Percentiles rank a stretch among this genome's conserved stretches.
phyloP scores from a whole-genome alignment of 2,797 vertebrate species.

The Chrosomus eos region DNA sequence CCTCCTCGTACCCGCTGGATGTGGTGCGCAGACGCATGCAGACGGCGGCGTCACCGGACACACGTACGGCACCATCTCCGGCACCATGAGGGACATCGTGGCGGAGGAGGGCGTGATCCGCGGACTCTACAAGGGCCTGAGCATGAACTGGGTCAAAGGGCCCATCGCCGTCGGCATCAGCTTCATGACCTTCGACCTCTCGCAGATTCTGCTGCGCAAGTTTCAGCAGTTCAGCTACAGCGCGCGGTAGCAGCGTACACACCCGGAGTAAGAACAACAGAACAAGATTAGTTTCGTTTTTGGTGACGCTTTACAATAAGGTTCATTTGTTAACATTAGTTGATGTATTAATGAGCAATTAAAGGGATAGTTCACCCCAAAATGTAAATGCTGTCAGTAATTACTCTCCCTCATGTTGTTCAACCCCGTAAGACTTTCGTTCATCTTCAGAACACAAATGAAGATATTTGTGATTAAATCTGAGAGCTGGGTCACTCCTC shows the following conservation, averaged over 20 bases:
- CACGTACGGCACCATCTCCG: constrained; percentile 78
- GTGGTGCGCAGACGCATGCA: constrained; percentile 97
- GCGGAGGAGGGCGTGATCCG: constrained; percentile 85
- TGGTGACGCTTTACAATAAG: too few species aligned
- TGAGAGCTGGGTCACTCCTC: too few species aligned
- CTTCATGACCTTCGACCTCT: constrained; percentile 94
- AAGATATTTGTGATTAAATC: too few species aligned
- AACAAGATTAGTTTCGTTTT: background rate
- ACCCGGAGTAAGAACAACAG: background rate
- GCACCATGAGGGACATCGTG: constrained; percentile 85
- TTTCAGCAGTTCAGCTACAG: constrained; percentile 73
- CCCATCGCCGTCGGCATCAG: constrained; percentile 94
- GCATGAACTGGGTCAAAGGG: constrained; percentile 99
- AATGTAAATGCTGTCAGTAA: too few species aligned
- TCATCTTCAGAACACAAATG: too few species aligned
- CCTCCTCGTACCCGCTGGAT: constrained; percentile 94
- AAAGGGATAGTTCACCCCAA: too few species aligned
- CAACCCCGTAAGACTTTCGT: too few species aligned
- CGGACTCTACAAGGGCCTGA: constrained; percentile 95
- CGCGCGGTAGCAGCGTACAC: constrained; percentile 70
- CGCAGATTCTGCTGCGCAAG: constrained; percentile 85
- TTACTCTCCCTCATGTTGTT: too few species aligned
- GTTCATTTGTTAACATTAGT: too few species aligned
- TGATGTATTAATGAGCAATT: too few species aligned
- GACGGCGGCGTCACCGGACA: constrained; percentile 90